These are phyloP conservation scores for Ibidorhyncha struthersii DNA, from an alignment of 2,113 vertebrate genomes.

Conservation along the genomic window DNA sequence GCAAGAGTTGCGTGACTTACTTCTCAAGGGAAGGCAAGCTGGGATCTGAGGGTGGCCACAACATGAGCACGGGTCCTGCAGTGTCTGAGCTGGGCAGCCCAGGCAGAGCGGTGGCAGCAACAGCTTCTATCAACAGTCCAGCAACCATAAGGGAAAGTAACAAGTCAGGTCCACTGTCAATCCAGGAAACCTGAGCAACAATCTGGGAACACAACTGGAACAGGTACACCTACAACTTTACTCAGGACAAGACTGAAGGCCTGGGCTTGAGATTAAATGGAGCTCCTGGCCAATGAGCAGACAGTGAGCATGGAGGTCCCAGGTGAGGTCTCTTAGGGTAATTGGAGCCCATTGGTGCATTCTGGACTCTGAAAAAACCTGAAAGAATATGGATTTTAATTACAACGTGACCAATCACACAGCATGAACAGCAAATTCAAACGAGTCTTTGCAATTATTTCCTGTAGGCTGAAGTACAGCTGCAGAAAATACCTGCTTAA, in stretches of 20 bases:
- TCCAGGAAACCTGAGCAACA: neutral
- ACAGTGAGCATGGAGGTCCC: neutral
- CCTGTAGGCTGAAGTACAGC: neutral
- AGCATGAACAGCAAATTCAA: neutral
- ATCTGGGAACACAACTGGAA: neutral
- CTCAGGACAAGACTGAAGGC: neutral
- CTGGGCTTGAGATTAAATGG: neutral
- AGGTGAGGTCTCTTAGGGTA: neutral
- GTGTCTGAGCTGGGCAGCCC: neutral
- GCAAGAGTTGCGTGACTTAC: neutral
- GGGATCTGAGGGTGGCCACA: neutral
- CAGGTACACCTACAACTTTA: neutral
- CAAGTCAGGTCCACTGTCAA: neutral
- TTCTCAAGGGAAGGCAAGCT: neutral
- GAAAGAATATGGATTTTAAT: neutral
- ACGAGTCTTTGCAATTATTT: neutral
- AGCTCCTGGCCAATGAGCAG: neutral
- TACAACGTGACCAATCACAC: neutral
- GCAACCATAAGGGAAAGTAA: neutral
- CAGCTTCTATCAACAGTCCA: neutral
- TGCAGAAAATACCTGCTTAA: conserved; percentile 33
- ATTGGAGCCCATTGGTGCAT: neutral
- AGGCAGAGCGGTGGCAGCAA: neutral
- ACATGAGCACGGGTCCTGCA: rapidly evolving
- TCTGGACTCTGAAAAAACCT: neutral